These are phyloP conservation scores for Amblyraja radiata DNA, from an alignment of 2,797 vertebrate species.

Conservation along the genomic window DNA sequence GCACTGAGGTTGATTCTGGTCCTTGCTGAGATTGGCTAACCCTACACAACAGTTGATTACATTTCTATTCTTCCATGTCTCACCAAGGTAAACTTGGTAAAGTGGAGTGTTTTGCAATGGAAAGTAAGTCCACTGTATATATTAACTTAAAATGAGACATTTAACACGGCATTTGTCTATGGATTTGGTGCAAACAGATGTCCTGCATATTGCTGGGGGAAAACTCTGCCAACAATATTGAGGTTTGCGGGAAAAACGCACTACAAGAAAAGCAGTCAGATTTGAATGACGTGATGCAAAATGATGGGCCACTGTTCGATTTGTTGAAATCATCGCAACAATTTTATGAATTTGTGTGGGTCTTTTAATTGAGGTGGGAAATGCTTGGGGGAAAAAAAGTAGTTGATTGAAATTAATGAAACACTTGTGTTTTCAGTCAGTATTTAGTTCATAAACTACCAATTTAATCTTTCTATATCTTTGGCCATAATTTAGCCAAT, in stretches of 20 bases:
- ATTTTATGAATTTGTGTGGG: neutral
- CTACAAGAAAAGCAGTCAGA: neutral
- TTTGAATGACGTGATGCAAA: neutral
- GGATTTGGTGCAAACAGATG: neutral
- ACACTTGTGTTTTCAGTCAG: neutral
- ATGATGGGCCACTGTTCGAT: no score
- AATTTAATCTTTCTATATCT: neutral
- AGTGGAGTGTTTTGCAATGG: neutral
- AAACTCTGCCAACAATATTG: neutral
- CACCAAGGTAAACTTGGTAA: neutral
- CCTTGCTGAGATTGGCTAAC: neutral
- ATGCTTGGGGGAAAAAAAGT: neutral
- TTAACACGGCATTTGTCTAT: neutral
- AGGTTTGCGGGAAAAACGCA: neutral
- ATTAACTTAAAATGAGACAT: neutral
- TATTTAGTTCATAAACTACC: neutral
- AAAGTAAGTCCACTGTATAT: neutral
- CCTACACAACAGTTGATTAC: no score
- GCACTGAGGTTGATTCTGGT: neutral
- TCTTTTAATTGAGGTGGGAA: neutral
- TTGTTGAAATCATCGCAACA: neutral
- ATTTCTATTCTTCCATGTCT: neutral
- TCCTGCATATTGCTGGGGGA: neutral
- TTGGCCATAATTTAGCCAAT: neutral
- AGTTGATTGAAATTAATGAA: neutral